A percentile compares a stretch with the other conserved stretches of the same genome.
phyloP scores from a whole-genome alignment of 1,140 invertebrate genomes.

The Sarcophaga peregrina region DNA sequence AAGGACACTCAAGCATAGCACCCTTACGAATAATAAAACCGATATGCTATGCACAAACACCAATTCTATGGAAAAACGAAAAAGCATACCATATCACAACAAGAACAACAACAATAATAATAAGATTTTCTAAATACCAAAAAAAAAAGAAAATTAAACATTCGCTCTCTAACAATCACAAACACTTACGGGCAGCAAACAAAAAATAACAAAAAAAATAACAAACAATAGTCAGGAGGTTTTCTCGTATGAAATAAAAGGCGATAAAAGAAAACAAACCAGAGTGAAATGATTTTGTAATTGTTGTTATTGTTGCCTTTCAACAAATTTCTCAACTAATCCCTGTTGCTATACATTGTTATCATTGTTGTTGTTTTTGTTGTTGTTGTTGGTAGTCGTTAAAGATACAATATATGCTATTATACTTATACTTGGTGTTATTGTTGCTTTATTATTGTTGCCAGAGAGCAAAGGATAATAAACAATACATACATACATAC shows the following conservation, averaged over 20 bases:
- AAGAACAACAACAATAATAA: no score
- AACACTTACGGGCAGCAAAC: neutral
- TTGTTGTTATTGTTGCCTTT: no score
- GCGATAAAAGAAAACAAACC: constrained; percentile 25
- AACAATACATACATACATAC: neutral
- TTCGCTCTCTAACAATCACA: neutral
- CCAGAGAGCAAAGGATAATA: neutral
- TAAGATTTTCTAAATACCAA: no score
- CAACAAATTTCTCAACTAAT: constrained; percentile 17
- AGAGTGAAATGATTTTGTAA: constrained; percentile 21
- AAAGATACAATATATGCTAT: no score
- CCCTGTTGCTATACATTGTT: neutral
- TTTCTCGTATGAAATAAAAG: constrained; percentile 11
- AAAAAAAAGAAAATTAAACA: no score
- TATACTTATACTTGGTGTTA: no score
- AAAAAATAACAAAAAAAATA: no score
- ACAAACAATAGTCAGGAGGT: neutral
- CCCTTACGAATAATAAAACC: neutral
- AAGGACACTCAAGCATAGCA: neutral
- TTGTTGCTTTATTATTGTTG: neutral
- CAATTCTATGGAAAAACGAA: no score
- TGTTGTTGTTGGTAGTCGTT: no score
- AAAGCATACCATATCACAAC: no score
- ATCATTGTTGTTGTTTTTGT: neutral
- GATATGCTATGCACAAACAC: no score